Base-by-base conservation (phyloP, 2,113 vertebrate genomes). In the Elgaria multicarinata region DNA sequence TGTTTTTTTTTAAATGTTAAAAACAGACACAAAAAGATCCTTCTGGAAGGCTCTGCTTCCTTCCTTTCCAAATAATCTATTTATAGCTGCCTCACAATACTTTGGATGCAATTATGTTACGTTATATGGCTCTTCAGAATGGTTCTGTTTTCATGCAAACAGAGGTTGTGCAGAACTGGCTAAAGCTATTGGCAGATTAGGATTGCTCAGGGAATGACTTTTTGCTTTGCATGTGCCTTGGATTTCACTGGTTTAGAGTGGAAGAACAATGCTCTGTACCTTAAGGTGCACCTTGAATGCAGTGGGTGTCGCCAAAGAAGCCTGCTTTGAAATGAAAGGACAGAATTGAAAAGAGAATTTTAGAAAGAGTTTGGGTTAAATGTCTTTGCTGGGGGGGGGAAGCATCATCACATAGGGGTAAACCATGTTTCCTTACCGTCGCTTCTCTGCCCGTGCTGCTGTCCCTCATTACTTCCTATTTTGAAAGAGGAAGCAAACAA, bases 241-340 rank as follows among this genome's bases (percentile, higher is more conserved):
- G 3, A 62, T 36, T 42, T 72, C 14, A 26, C 46, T 26, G 28
- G 22, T n/a, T 22, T 4, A n/a, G 26, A 46, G 24, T 26, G 46
- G 13, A 10, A 53, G 12, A 53, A 10, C 50, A 53, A 9, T 6
- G 12, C 50, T 69, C 85, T 91, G 80, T 84, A 20, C 74, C 90
- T 91, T 91, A 87, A 87, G 90, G 77, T 67, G 9, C 66, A 69
- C 8, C 13, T 24, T 42, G 58, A 90, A 26, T 0, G 31, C 20
- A 55, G 44, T 5, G 55, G 74, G 82, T 58, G 85, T 90, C 77
- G 33, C 53, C 24, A 86, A 55, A 64, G 84, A 90, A 81, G 84
- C 39, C 26, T 86, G 62, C 79, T 64, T 4, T 36, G 58, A 12
- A 39, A 58, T 14, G 46, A 64, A 79, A 31, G 12, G 81, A 66